Percentiles rank a stretch among this genome's conserved stretches.
Conservation (phyloP, 2,797 vertebrate genomes). For the Malurus splendens region DNA sequence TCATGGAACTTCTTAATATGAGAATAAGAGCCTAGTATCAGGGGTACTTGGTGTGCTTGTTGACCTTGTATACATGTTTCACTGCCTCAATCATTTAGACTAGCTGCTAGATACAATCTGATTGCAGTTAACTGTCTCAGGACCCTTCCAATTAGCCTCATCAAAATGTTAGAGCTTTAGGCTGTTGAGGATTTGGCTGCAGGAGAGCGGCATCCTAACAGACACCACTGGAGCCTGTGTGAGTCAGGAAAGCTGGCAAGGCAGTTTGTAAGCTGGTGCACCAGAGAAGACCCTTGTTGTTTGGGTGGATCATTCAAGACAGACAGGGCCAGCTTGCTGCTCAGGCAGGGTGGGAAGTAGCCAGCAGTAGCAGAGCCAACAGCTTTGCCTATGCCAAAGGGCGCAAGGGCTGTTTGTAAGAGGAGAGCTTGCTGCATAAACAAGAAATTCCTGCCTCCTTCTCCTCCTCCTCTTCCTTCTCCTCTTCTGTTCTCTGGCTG, state of each 20-base stretch:
- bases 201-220: rapidly evolving
- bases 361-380: not conserved
- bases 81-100: not conserved
- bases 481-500: not conserved
- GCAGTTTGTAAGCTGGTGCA: not conserved
- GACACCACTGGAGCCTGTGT: not conserved
- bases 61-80: not conserved
- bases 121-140: not conserved
- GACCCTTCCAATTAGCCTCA: not conserved
- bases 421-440: not conserved
- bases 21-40: not conserved
- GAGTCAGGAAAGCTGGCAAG: not conserved
- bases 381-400: slow-evolving; percentile 2
- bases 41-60: not conserved
- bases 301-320: not conserved
- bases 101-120: not conserved
- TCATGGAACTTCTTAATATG: not conserved
- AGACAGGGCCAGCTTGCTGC: not conserved
- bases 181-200: not conserved
- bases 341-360: not conserved
- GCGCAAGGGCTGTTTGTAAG: not conserved
- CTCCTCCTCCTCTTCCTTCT: not conserved
- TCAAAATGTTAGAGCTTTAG: not conserved
- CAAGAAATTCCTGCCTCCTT: not conserved
- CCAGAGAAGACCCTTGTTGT: not conserved